Percentiles rank a stretch among this genome's conserved stretches.
Evolutionary conservation across 2,113 vertebrate genomes (phyloP).

Genomic region (Stictonetta naevosa): DNA sequence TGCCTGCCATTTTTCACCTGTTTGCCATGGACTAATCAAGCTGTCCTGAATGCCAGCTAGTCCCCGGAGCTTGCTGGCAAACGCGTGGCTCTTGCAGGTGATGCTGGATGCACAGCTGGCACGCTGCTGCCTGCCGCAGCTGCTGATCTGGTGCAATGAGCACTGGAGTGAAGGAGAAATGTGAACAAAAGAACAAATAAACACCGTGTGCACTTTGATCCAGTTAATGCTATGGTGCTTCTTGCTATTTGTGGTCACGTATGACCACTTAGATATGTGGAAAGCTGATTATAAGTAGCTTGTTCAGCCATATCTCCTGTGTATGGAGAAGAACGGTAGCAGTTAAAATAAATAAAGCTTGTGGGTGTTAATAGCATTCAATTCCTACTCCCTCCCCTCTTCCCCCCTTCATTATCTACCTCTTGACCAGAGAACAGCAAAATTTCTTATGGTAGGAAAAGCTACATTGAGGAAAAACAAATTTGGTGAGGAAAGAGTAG

Average conservation of each 20-base stretch:
- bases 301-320: background rate
- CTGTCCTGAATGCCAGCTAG: slow-evolving; percentile 3
- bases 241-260: background rate
- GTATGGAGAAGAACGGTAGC: background rate
- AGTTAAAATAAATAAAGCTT: background rate
- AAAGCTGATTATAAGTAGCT: background rate
- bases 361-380: background rate
- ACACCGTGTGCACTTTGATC: background rate
- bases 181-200: background rate
- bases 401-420: background rate
- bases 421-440: background rate
- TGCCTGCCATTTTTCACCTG: background rate
- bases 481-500: background rate
- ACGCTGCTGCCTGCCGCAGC: background rate
- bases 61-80: background rate
- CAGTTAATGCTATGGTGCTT: background rate
- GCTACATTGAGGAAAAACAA: background rate
- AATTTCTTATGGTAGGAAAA: background rate
- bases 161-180: background rate
- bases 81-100: accelerated
- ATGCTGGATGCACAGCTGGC: background rate
- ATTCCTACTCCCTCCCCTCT: too few relatives aligned
- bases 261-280: accelerated
- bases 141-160: background rate
- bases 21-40: slow-evolving; percentile 6